phyloP scores from a whole-genome alignment of 1,140 invertebrate genomes.

The Drosophila lowei region DNA sequence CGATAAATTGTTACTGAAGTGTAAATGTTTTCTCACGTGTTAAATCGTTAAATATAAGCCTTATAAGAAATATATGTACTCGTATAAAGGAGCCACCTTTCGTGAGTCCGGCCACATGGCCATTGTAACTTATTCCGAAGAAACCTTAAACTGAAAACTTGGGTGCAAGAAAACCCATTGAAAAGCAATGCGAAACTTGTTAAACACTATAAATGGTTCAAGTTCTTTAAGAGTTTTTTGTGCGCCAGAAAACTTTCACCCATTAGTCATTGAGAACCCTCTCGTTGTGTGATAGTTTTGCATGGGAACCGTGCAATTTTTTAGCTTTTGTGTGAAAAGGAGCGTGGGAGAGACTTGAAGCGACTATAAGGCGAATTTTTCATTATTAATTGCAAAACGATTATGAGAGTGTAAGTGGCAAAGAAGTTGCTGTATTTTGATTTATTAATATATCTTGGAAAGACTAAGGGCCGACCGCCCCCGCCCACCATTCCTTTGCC shows the following conservation, averaged over 20 bases:
- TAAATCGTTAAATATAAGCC: conserved; percentile 45
- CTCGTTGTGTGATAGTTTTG: conserved; percentile 25
- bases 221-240: conserved; percentile 28
- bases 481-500: not conserved
- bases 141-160: conserved; percentile 16
- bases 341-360: not conserved
- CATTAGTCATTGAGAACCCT: conserved; percentile 59
- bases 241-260: conserved; percentile 50
- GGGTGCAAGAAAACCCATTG: conserved; percentile 24
- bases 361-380: conserved; percentile 10
- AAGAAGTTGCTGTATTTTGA: conserved; percentile 19
- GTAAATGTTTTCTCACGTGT: conserved; percentile 67
- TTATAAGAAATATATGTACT: conserved; percentile 13
- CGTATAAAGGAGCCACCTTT: conserved; percentile 17
- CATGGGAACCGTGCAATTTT: conserved; percentile 20
- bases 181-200: conserved; percentile 31
- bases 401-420: conserved; percentile 41
- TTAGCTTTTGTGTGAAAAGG: conserved; percentile 19
- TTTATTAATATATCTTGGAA: conserved; percentile 23
- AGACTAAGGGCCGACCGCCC: not conserved
- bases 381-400: conserved; percentile 40
- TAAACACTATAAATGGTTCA: conserved; percentile 52
- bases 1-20: conserved; percentile 70
- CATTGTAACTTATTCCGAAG: conserved; percentile 44
- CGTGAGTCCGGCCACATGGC: conserved; percentile 26